phyloP scores from a whole-genome alignment of 2,797 vertebrate genomes.

The Picus viridis region DNA sequence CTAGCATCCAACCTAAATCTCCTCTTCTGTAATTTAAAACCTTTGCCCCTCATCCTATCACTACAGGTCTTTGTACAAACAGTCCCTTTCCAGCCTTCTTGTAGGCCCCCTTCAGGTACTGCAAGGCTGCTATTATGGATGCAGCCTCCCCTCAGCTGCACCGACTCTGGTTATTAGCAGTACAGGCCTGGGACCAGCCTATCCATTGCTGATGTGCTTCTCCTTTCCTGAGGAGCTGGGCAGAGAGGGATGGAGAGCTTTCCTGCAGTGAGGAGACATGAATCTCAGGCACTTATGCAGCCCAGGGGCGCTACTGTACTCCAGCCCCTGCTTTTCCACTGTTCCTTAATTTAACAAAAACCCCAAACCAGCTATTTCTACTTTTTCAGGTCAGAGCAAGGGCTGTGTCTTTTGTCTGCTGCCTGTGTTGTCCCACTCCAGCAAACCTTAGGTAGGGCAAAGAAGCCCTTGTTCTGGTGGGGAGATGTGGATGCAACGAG shows the following conservation, averaged over 20 bases:
- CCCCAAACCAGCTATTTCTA: background rate
- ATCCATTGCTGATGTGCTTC: background rate
- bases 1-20: no score
- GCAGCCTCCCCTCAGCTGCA: background rate
- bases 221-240: background rate
- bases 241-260: background rate
- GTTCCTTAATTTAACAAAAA: background rate
- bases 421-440: background rate
- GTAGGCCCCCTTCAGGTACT: no score
- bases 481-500: background rate
- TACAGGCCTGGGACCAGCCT: background rate
- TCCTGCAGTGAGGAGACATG: background rate
- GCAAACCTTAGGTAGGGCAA: background rate
- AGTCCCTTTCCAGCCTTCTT: no score
- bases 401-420: background rate
- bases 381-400: background rate
- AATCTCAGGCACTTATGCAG: background rate
- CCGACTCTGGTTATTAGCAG: background rate
- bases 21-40: no score
- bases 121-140: background rate
- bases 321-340: background rate
- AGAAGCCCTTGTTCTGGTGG: background rate
- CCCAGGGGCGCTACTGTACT: background rate
- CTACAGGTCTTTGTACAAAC: no score
- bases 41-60: no score